Percentiles rank a stretch among this genome's conserved stretches.
phyloP scores from a whole-genome alignment of 2,113 vertebrate genomes.

The Copsychus sechellarum region DNA sequence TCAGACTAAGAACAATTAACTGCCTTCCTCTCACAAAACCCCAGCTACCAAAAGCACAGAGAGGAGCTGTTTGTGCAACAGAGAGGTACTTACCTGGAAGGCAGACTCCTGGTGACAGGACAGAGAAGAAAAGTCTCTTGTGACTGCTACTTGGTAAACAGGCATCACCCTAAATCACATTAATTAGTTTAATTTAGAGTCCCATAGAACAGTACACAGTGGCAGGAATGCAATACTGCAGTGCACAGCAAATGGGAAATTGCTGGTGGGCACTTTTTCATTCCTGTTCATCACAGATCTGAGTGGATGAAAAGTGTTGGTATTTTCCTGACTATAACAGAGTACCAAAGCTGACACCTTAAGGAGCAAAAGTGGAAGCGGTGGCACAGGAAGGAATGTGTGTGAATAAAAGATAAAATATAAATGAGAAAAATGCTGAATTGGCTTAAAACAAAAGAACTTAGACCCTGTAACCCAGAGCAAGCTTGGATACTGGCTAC shows the following conservation, averaged over 20 bases:
- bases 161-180: background rate
- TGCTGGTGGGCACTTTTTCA: background rate
- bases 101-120: background rate
- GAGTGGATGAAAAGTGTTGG: background rate
- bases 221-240: background rate
- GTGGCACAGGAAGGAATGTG: background rate
- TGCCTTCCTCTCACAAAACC: background rate
- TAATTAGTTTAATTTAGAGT: conserved; percentile 16
- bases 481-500: background rate
- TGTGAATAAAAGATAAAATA: background rate
- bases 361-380: background rate
- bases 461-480: background rate
- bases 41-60: background rate
- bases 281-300: background rate
- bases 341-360: background rate
- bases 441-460: background rate
- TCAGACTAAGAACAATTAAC: background rate
- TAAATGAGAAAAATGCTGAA: background rate
- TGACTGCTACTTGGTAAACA: background rate
- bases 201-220: background rate
- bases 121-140: background rate
- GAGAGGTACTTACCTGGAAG: background rate
- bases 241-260: background rate
- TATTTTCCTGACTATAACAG: background rate
- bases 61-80: background rate